Evolutionary conservation across 2,113 vertebrate species (phyloP).

Genomic region (Etia nguti): DNA sequence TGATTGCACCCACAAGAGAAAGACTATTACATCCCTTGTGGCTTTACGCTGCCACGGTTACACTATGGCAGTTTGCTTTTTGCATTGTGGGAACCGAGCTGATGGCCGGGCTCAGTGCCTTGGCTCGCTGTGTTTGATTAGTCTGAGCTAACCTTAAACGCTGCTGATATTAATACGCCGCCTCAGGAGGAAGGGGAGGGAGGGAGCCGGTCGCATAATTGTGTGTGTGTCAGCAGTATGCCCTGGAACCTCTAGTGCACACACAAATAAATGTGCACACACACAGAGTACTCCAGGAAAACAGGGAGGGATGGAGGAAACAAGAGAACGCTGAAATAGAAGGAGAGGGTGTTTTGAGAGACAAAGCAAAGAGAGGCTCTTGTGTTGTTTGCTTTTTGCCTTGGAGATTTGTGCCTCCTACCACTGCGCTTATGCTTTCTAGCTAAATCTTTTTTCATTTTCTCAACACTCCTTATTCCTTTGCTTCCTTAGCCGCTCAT

Average conservation of each 20-base stretch:
- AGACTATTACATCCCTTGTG: constrained; percentile 28
- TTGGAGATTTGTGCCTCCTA: constrained; percentile 6
- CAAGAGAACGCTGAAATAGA: neutral
- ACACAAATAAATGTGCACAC: neutral
- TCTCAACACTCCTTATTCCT: neutral
- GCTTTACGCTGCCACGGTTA: neutral
- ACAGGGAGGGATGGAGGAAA: neutral
- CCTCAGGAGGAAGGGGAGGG: constrained; percentile 27
- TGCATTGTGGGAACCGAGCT: neutral
- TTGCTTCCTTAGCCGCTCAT: neutral
- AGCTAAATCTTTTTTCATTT: constrained; percentile 1
- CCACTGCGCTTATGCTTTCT: neutral
- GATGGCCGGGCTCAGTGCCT: constrained; percentile 44
- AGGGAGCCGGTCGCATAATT: neutral
- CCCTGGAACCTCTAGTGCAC: neutral
- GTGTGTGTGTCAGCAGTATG: constrained; percentile 48
- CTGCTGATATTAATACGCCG: constrained; percentile 53
- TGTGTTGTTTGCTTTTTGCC: constrained; percentile 22
- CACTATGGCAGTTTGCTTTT: neutral
- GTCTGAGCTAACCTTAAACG: constrained; percentile 56
- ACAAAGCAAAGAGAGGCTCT: constrained; percentile 16
- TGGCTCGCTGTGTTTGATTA: constrained; percentile 64
- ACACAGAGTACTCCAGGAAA: neutral
- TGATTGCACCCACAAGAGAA: constrained; percentile 52
- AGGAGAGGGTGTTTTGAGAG: neutral